Percentiles rank a stretch among this genome's conserved stretches.
phyloP scores from a whole-genome alignment of 2,113 vertebrate species.

The Tragelaphus strepsiceros region DNA sequence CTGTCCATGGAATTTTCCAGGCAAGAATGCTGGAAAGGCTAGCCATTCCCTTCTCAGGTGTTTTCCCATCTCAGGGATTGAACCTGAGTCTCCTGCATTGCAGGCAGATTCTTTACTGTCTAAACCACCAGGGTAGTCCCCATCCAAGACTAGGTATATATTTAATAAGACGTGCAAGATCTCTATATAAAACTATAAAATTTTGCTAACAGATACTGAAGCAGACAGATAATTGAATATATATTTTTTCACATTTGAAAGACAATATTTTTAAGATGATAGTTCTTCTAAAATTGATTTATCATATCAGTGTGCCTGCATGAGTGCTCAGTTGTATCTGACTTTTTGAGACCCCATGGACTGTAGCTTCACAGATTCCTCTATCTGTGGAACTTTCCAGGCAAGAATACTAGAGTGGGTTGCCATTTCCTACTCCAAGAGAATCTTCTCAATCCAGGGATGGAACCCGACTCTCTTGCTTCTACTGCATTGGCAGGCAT shows the following conservation, averaged over 20 bases:
- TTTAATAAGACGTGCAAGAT: background rate
- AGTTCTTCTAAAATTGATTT: background rate
- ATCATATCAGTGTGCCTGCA: background rate
- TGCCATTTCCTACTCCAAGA: background rate
- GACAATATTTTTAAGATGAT: background rate
- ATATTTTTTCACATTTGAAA: background rate
- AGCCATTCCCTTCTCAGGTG: background rate
- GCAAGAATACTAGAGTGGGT: background rate
- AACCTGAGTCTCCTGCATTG: background rate
- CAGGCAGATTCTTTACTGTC: background rate
- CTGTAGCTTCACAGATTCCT: background rate
- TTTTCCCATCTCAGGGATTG: background rate
- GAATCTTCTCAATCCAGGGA: background rate
- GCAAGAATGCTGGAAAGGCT: background rate
- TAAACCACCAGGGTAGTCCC: background rate
- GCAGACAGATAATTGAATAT: background rate
- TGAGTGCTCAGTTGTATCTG: background rate
- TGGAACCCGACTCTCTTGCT: background rate
- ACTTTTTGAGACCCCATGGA: background rate
- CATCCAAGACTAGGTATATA: background rate
- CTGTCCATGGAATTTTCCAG: background rate
- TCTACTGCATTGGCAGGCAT: background rate
- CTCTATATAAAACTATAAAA: background rate
- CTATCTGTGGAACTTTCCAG: background rate
- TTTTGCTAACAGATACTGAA: background rate